A percentile compares a stretch with the other conserved stretches of the same genome.
phyloP scores from a whole-genome alignment of 2,888 invertebrate species.

The Dione vanillae region DNA sequence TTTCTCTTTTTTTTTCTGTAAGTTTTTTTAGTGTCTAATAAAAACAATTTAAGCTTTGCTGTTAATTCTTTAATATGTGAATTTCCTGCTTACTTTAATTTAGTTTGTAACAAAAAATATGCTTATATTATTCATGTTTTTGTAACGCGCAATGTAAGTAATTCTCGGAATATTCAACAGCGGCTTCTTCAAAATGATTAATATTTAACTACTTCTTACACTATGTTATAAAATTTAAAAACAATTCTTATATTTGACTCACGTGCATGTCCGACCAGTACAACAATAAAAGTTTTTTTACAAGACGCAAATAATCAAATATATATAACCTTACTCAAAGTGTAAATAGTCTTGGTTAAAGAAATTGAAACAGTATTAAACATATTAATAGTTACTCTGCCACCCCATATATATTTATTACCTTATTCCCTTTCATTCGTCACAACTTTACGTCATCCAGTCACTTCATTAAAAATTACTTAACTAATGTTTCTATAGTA shows the following conservation, averaged over 20 bases:
- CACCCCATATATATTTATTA: conserved; percentile 3
- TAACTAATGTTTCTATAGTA: background rate
- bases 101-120: background rate
- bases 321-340: background rate
- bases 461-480: conserved; percentile 2
- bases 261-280: background rate
- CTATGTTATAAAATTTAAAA: background rate
- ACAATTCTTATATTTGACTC: background rate
- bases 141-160: background rate
- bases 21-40: background rate
- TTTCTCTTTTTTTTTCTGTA: background rate
- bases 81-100: conserved; percentile 1
- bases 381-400: background rate
- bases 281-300: background rate
- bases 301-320: background rate
- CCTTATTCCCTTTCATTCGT: background rate
- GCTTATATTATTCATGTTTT: conserved; percentile 4
- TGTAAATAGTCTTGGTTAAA: background rate
- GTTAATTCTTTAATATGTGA: background rate
- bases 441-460: conserved; percentile 7
- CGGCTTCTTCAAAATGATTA: conserved; percentile 1
- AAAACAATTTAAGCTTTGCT: background rate
- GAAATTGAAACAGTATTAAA: background rate
- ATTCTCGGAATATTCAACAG: background rate
- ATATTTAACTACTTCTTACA: background rate